Evolutionary conservation across 2,113 vertebrate genomes (phyloP).

Genomic region (Salvelinus alpinus): DNA sequence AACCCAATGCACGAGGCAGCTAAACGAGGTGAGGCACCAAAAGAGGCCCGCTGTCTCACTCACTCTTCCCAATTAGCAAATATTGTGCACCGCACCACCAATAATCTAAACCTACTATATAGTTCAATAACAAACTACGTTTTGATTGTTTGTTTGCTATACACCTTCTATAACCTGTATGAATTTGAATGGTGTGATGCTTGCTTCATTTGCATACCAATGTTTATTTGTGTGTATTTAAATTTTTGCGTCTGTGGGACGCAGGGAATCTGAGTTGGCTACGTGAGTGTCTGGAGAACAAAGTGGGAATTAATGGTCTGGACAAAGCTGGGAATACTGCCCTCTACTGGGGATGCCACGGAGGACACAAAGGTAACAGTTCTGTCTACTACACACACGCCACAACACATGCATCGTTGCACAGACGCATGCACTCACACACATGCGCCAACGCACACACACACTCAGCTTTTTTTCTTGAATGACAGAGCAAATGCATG

Average conservation of each 20-base stretch:
- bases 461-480: background rate
- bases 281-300: conserved; percentile 94
- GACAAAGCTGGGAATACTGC: conserved; percentile 98
- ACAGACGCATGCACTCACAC: no score
- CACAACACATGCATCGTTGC: background rate
- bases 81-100: background rate
- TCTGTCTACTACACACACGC: background rate
- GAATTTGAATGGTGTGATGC: no score
- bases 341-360: conserved; percentile 95
- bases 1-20: conserved; percentile 97
- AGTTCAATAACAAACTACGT: background rate
- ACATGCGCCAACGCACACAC: no score
- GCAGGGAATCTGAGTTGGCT: conserved; percentile 96
- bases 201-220: background rate
- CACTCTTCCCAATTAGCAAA: background rate
- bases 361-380: conserved; percentile 89
- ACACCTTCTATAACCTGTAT: no score
- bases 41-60: background rate
- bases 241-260: conserved; percentile 40
- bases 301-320: conserved; percentile 92
- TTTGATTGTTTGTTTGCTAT: no score
- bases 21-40: conserved; percentile 82
- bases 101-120: no score
- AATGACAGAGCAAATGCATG: background rate
- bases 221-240: conserved; percentile 26